These are phyloP conservation scores for Trematomus bernacchii DNA, from an alignment of 2,797 vertebrate species.

Conservation along the genomic window DNA sequence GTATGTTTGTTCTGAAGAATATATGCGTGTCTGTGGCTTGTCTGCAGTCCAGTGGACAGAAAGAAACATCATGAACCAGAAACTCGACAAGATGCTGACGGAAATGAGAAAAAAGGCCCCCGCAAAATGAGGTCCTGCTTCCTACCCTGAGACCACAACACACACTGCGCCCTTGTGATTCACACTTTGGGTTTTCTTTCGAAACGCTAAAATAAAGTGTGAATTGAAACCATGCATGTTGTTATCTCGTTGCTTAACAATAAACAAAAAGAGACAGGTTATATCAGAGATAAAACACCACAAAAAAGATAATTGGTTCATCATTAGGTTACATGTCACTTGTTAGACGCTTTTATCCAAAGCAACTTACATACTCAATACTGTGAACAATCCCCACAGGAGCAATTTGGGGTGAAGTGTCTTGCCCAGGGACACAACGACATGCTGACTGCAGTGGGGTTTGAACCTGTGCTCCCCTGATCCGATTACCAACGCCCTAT, in stretches of 20 bases:
- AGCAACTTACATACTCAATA: too few relatives aligned
- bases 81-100: constrained; percentile 51
- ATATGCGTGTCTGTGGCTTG: not conserved
- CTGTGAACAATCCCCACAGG: too few relatives aligned
- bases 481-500: too few relatives aligned
- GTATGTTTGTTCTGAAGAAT: not conserved
- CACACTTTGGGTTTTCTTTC: constrained; percentile 19
- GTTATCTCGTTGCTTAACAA: not conserved
- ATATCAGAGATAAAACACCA: constrained; percentile 5
- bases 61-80: constrained; percentile 62
- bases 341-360: too few relatives aligned
- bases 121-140: constrained; percentile 36
- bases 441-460: too few relatives aligned
- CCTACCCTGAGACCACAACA: constrained; percentile 25
- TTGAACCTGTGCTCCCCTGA: too few relatives aligned
- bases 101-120: constrained; percentile 43
- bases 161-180: constrained; percentile 1
- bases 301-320: constrained; percentile 2
- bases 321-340: too few relatives aligned
- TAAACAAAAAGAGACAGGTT: not conserved
- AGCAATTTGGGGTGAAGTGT: too few relatives aligned
- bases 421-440: too few relatives aligned
- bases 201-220: constrained; percentile 19
- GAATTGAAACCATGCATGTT: not conserved
- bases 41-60: constrained; percentile 69